Base-by-base conservation (phyloP, 1,140 invertebrate species). In the Myzus persicae region DNA sequence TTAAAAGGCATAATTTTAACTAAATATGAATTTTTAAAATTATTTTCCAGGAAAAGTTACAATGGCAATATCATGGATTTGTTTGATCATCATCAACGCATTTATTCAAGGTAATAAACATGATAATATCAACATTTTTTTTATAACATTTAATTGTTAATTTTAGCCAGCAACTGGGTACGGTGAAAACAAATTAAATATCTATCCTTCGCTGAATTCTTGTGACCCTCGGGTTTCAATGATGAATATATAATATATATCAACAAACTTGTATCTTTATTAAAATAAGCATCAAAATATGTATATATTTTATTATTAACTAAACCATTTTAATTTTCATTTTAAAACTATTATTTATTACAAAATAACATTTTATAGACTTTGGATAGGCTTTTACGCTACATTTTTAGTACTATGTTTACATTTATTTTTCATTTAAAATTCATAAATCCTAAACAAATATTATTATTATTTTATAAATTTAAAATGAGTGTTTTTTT, bases 1-100 rank as follows among this genome's bases (percentile, higher is more conserved):
- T 18, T 76, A 76, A 6, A 76, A 14, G 4, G 48, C 22, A 20
- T 1, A 76, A 76, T 76, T n/a, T 76, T n/a, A 76, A 76, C 14
- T n/a, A n/a, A 76, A 76, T 18, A n/a, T 36, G 4, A 2, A 76
- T 76, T 76, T 76, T 82, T 9, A 3, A 38, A 82, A 42, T 44
- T 85, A 26, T 85, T 40, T 85, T 85, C 0, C 82, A 85, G 82
- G 38, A 85, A 44, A 42, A 40, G 82, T 85, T 11, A 42, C 44
- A 85, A 85, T 85, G 82, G 26, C 26, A 85, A 26, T 44, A 11
- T 85, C 18, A 44, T 85, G 40, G 82, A 85, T 85, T 85, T 85
- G 24, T 44, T 40, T 85, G 82, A 40, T 44, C 40, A 42, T 84
- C 82, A 24, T 85, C 82, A 40, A 26, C 24, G 82, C 40, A 5